Base-by-base conservation (phyloP, 2,797 vertebrate genomes). In the Pogoniulus pusillus region DNA sequence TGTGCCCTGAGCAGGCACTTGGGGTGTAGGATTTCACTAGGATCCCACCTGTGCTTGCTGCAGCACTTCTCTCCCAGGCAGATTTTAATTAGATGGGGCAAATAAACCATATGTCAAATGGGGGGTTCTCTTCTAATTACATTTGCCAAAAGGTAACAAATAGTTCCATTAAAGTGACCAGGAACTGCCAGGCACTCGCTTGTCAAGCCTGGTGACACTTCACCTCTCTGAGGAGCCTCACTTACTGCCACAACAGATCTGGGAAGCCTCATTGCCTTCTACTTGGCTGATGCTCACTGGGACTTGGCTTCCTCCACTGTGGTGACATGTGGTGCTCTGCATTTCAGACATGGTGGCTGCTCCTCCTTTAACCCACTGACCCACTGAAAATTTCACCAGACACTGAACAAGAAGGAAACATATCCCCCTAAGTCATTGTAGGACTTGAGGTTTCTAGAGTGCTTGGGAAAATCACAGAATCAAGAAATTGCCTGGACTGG, bases 181-280 rank as follows among this genome's bases (percentile, higher is more conserved):
- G 0, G 0, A 87, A 87, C 19, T 4, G 6, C 51, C 37, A 80
- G 79, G 63, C 0, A 0, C 82, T 72, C 0, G 3, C 41, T 43
- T 4, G 1, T 29, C 60, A 32, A 68, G 27, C 57, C 62, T 58
- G 45, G 29, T 24, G 34, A 30, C 72, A 34, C 16, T 2, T 72
- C 45, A 7, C 24, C 29, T 43, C 75, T 54, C 8, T 27, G 29
- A 37, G 59, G 54, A 12, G 2, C 57, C 57, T 41, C 7, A 2
- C 34, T 51, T 19, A 8, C 24, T 54, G 41, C 10, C 2, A 4
- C 6, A 2, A 9, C 29, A 53, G 47, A 30, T 32, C 59, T 41
- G 51, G 11, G 35, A 12, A 73, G 10, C 57, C 35, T 39, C 30
- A 4, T 35, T 63, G 24, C 45, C 23, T 34, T 12, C 29, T 81